These are phyloP conservation scores for Carabus problematicus DNA, from an alignment of 2,888 invertebrate genomes.

Conservation along the genomic window DNA sequence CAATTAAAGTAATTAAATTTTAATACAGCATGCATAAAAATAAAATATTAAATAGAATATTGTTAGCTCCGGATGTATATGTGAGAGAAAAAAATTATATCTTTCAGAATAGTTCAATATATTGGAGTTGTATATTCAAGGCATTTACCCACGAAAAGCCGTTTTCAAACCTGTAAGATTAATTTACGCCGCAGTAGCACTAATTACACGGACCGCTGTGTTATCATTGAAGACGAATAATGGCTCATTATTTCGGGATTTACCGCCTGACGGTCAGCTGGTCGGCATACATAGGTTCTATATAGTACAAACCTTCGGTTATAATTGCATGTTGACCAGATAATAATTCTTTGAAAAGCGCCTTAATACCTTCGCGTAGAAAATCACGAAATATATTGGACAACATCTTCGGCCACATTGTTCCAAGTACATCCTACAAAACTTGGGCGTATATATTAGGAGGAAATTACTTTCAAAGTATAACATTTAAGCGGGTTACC, in stretches of 20 bases:
- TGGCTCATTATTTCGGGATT: slow-evolving; percentile 15
- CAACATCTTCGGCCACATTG: background rate
- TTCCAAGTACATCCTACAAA: no score
- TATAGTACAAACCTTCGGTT: background rate
- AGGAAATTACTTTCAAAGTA: slow-evolving; percentile 41
- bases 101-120: no score
- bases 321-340: slow-evolving; percentile 33
- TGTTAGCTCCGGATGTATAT: no score
- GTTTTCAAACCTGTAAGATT: no score
- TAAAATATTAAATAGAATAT: no score
- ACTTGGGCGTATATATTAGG: slow-evolving; percentile 17
- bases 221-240: background rate
- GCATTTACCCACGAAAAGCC: no score
- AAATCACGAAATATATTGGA: background rate
- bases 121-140: no score
- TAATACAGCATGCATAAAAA: no score
- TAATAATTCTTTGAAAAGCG: slow-evolving; percentile 31
- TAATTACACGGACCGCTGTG: background rate
- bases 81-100: no score
- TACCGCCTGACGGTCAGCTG: background rate
- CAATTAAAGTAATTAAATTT: no score
- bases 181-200: no score
- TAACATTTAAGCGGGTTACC: slow-evolving; percentile 38
- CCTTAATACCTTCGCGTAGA: slow-evolving; percentile 10
- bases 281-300: no score